phyloP scores from a whole-genome alignment of 2,113 vertebrate species.

The Tursiops truncatus region DNA sequence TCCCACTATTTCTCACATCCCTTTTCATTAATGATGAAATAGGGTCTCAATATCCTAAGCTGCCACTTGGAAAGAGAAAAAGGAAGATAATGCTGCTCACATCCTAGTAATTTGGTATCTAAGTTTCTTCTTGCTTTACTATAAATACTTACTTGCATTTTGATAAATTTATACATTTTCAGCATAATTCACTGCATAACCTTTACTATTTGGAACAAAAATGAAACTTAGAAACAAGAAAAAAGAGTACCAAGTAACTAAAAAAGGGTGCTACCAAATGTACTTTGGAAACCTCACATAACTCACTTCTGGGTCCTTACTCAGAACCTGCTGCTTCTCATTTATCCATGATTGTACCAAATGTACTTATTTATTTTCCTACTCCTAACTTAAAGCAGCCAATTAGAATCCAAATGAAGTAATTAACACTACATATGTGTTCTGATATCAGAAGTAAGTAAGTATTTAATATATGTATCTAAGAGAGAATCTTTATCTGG shows the following conservation, averaged over 20 bases:
- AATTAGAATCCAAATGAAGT: neutral
- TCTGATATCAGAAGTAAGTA: neutral
- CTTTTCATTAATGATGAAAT: constrained; percentile 81
- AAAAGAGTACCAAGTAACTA: neutral
- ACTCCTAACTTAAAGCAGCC: neutral
- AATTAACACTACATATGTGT: neutral
- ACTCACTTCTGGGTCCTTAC: neutral
- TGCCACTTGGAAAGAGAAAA: constrained; percentile 70
- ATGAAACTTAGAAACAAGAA: neutral
- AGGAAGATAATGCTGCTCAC: neutral
- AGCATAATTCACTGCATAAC: constrained; percentile 15
- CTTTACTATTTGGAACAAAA: constrained; percentile 48
- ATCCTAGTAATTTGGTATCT: neutral
- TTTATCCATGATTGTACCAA: neutral
- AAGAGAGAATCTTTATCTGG: neutral
- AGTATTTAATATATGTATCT: neutral
- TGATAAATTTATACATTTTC: neutral
- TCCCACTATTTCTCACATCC: constrained; percentile 74
- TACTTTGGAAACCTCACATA: neutral
- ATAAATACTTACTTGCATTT: neutral
- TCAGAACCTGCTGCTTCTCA: neutral
- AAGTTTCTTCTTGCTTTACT: constrained; percentile 7
- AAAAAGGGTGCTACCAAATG: neutral
- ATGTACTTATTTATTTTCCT: neutral
- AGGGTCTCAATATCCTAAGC: constrained; percentile 79